phyloP scores from a whole-genome alignment of 2,888 invertebrate genomes.

The Pseudanteris insignis region DNA sequence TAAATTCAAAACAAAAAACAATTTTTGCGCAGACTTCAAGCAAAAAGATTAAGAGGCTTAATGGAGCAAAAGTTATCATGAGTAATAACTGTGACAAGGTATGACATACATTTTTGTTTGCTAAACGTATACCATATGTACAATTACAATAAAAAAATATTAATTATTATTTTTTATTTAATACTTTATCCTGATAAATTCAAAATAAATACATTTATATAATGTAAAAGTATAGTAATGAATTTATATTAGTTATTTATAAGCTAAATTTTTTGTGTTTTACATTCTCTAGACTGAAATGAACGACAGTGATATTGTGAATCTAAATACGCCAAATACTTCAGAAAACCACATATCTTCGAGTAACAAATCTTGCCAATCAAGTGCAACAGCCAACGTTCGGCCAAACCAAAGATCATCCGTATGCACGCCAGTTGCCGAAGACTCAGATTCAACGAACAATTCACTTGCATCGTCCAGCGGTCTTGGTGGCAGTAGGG shows the following conservation, averaged over 20 bases:
- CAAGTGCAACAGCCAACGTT: slow-evolving; percentile 64
- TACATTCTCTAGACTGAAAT: slow-evolving; percentile 58
- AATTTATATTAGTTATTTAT: too few species aligned
- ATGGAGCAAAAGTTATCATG: slow-evolving; percentile 63
- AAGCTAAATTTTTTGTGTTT: slow-evolving; percentile 4
- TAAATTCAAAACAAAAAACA: slow-evolving; percentile 62
- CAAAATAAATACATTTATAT: too few species aligned
- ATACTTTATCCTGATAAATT: not conserved
- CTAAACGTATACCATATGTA: too few species aligned
- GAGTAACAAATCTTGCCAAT: slow-evolving; percentile 58
- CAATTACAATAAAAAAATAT: not conserved
- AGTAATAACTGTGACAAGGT: slow-evolving; percentile 65
- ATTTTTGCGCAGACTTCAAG: slow-evolving; percentile 60
- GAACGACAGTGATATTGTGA: slow-evolving; percentile 57
- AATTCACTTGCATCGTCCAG: slow-evolving; percentile 72
- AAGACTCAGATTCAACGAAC: slow-evolving; percentile 69
- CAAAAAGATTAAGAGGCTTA: slow-evolving; percentile 64
- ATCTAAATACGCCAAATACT: slow-evolving; percentile 53
- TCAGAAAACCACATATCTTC: slow-evolving; percentile 61
- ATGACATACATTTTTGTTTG: not conserved
- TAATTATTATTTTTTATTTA: not conserved
- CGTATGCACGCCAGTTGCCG: slow-evolving; percentile 60
- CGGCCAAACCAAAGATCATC: slow-evolving; percentile 53
- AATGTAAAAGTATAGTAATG: too few species aligned
- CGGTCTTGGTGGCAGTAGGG: slow-evolving; percentile 66